Evolutionary conservation across 2,113 vertebrate genomes (phyloP).

Genomic region (Dipodomys merriami): DNA sequence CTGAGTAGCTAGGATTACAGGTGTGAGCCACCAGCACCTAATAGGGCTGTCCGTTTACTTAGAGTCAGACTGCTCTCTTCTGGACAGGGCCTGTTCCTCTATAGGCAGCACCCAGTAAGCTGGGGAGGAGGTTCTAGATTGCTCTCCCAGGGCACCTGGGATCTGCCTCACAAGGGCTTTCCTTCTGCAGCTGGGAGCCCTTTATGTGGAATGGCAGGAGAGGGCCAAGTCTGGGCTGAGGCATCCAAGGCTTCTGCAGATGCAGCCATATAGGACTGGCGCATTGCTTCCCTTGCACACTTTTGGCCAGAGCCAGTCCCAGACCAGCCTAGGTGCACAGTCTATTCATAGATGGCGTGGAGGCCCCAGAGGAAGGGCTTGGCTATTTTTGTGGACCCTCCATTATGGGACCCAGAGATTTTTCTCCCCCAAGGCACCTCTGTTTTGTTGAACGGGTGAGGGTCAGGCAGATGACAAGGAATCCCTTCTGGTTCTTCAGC

Average conservation of each 20-base stretch:
- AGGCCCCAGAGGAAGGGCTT: background rate
- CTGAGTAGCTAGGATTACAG: too few relatives aligned
- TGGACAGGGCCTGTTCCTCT: background rate
- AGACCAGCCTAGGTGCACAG: background rate
- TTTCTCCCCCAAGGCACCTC: too few relatives aligned
- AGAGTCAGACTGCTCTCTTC: background rate
- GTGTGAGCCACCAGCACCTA: too few relatives aligned
- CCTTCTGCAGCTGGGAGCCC: too few relatives aligned
- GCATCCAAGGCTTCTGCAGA: background rate
- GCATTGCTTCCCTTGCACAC: background rate
- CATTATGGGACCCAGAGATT: background rate
- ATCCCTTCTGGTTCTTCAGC: background rate
- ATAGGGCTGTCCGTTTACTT: background rate
- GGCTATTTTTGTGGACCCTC: background rate
- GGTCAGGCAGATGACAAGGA: background rate
- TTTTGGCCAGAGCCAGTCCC: constrained; percentile 11
- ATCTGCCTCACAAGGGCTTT: too few relatives aligned
- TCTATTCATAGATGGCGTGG: background rate
- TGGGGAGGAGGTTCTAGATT: background rate
- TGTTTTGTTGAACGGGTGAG: background rate
- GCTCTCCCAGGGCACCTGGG: too few relatives aligned
- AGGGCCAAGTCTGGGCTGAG: background rate
- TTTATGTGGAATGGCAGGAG: background rate
- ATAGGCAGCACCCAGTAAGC: background rate
- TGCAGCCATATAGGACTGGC: background rate